Evolutionary conservation across 2,888 invertebrate genomes (phyloP), one percentile per base, ranked within the genome.

Genomic region (Mayetiola destructor): DNA sequence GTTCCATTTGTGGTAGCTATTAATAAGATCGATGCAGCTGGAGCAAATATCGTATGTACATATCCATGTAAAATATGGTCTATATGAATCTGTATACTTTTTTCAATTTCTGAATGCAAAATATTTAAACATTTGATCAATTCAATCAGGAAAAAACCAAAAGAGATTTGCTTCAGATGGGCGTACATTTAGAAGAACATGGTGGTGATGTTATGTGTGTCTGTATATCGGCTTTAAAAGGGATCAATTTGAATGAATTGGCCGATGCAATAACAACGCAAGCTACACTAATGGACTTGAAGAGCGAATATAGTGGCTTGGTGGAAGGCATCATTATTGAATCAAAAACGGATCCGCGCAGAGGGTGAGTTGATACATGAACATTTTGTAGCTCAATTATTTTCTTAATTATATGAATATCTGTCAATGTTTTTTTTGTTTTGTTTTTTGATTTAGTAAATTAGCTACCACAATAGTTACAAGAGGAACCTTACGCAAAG

Each of bases 1-100:
- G 92, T 96, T 64, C 93, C 95, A 1, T 85, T 99, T 35, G 81
- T 99, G 66, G 93, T 99, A 63, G 99, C 97, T 35, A 84, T 99
- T 62, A 99, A 99, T 75, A 99, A 99, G 78, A 91, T 95, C 66
- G 99, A 99, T 76, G 90, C 93, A 67, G 85, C 86, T 59, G 82
- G 81, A 68, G 89, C 88, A 60, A 81, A 96, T 77, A 80, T 94
- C 73, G 92, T 91, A 78, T 77, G 82, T 78, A 39, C 40, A 10
- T 35, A 30, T 20, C 48, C n/a, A 42, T 18, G 4, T 37, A 21
- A 18, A 32, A 27, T 58, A 27, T 16, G 3, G 37, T 23, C n/a
- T 27, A 10, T 10, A 42, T n/a, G 12, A 42, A 20, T n/a, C 18
- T 42, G n/a, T 18, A 10, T 21, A 39, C 16, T 18, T 23, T 42